Percentiles rank a stretch among this genome's conserved stretches.
phyloP scores from a whole-genome alignment of 2,888 invertebrate species.

The Acrobeloides nanus region DNA sequence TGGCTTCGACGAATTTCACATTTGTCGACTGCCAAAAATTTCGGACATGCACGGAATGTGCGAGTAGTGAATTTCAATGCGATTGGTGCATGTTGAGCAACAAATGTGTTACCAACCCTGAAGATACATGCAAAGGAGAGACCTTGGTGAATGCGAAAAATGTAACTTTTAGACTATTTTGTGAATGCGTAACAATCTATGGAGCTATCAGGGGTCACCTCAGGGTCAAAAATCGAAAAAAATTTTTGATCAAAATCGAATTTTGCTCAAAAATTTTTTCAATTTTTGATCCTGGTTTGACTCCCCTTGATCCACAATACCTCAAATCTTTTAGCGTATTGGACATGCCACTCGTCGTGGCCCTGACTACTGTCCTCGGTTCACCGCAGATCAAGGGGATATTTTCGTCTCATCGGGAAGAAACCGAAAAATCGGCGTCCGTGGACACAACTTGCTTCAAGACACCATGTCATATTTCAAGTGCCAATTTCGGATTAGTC shows the following conservation, averaged over 20 bases:
- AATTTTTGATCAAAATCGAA: too few relatives aligned
- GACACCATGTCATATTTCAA: slow-evolving; percentile 47
- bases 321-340: slow-evolving; percentile 19
- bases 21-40: slow-evolving; percentile 97
- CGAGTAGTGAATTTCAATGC: slow-evolving; percentile 80
- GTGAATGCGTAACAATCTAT: too few relatives aligned
- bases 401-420: slow-evolving; percentile 56
- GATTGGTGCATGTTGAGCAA: slow-evolving; percentile 83
- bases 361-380: slow-evolving; percentile 49
- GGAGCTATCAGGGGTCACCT: too few relatives aligned
- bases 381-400: slow-evolving; percentile 26
- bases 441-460: slow-evolving; percentile 51
- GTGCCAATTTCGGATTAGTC: slow-evolving; percentile 32
- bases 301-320: neutral
- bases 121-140: slow-evolving; percentile 31
- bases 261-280: too few relatives aligned
- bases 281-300: too few relatives aligned
- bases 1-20: slow-evolving; percentile 92
- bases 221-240: too few relatives aligned
- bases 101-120: slow-evolving; percentile 40
- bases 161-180: slow-evolving; percentile 11
- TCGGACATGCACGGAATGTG: slow-evolving; percentile 67
- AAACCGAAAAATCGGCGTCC: slow-evolving; percentile 50
- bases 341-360: slow-evolving; percentile 42
- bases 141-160: slow-evolving; percentile 23